Conservation (phyloP, 1,140 invertebrate species). For the Lepidotrigona ventralis region DNA sequence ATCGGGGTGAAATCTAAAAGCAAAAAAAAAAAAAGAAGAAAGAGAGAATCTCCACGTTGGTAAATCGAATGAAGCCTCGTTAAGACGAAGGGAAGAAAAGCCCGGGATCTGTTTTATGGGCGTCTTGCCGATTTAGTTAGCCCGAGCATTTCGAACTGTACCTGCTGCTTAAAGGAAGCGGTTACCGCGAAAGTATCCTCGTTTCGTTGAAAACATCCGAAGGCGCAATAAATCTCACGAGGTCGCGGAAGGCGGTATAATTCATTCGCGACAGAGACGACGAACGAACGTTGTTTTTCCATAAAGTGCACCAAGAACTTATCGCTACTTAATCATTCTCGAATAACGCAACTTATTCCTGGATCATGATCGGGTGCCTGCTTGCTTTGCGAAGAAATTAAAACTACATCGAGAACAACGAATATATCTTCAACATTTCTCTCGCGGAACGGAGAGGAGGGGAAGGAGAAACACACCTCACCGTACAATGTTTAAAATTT, state of each 20-base stretch:
- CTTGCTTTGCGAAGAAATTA: background rate
- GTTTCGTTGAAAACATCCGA: background rate
- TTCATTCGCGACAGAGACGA: background rate
- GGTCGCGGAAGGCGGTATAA: background rate
- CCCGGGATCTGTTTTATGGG: background rate
- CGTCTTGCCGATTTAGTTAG: background rate
- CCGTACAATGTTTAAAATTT: constrained; percentile 3
- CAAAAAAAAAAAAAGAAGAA: background rate
- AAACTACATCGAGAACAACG: background rate
- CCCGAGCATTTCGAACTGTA: background rate
- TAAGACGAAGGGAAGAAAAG: background rate
- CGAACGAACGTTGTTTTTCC: background rate
- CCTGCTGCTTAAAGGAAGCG: background rate
- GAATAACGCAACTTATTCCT: background rate
- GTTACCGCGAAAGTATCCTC: background rate
- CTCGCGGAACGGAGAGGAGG: background rate
- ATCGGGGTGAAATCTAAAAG: too few relatives aligned
- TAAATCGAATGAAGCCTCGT: background rate
- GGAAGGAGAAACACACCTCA: background rate
- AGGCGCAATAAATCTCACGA: constrained; percentile 4
- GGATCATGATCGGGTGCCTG: background rate
- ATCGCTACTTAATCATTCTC: constrained; percentile 5
- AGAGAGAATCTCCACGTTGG: background rate
- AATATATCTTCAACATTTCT: background rate
- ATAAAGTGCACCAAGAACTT: background rate